Conservation (phyloP, 2,797 vertebrate species). For the Perodicticus potto region DNA sequence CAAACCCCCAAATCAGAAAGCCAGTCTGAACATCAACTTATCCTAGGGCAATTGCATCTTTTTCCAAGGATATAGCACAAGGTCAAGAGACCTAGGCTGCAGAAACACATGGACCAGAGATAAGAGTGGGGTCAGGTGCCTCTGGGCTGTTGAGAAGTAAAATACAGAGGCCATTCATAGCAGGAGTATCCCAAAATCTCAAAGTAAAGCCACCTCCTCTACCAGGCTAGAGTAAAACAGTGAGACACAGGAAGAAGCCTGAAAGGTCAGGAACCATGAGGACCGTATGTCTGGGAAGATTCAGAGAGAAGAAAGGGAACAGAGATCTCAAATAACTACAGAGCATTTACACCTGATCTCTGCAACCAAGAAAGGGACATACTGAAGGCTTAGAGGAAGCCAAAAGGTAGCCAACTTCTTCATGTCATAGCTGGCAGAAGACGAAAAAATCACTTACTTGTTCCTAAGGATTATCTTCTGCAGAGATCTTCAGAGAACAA, state of each 20-base stretch:
- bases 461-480: background rate
- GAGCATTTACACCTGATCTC: background rate
- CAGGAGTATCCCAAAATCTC: background rate
- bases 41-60: background rate
- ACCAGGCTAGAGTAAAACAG: background rate
- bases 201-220: background rate
- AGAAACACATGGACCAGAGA: background rate
- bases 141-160: background rate
- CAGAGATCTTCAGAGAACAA: background rate
- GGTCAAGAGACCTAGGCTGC: background rate
- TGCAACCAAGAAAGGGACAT: background rate
- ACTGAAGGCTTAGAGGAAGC: background rate
- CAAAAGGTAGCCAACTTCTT: background rate
- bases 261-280: background rate
- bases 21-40: background rate
- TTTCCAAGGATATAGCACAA: background rate
- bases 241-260: background rate
- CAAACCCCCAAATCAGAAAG: background rate
- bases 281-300: background rate
- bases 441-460: background rate
- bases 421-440: background rate
- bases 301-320: background rate
- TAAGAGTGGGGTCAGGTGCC: background rate
- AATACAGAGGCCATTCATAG: background rate
- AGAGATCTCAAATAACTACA: background rate